Percentiles rank a stretch among this genome's conserved stretches.
Conservation (phyloP, 1,140 invertebrate species). For the Drosophila repleta region DNA sequence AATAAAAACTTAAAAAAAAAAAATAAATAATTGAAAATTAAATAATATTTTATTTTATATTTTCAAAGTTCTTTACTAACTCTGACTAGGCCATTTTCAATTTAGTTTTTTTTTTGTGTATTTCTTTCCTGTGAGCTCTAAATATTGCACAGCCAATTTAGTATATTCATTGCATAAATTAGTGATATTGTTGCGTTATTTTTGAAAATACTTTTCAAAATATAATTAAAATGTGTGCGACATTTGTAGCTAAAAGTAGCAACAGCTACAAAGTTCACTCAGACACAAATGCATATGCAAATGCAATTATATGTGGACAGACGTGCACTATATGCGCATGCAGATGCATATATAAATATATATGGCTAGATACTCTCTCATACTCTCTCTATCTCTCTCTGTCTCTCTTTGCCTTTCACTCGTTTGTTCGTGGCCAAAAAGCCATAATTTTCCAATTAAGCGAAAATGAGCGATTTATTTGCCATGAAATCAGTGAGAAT, state of each 20-base stretch:
- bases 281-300: slow-evolving; percentile 26
- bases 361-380: too few relatives aligned
- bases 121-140: not conserved
- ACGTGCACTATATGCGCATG: not conserved
- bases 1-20: too few relatives aligned
- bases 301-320: slow-evolving; percentile 12
- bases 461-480: slow-evolving; percentile 84
- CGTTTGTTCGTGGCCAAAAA: slow-evolving; percentile 60
- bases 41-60: too few relatives aligned
- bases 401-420: not conserved
- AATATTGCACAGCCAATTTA: slow-evolving; percentile 1
- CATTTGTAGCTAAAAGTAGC: slow-evolving; percentile 40
- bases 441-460: slow-evolving; percentile 84
- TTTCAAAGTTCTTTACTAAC: not conserved
- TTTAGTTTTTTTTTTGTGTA: not conserved
- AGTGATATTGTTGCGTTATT: slow-evolving; percentile 10
- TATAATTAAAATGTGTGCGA: slow-evolving; percentile 36
- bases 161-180: not conserved
- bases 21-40: too few relatives aligned
- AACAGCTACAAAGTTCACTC: slow-evolving; percentile 23
- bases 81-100: too few relatives aligned
- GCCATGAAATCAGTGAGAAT: slow-evolving; percentile 84
- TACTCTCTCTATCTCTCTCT: not conserved
- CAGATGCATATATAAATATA: not conserved
- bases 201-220: slow-evolving; percentile 20